Percentiles rank a stretch among this genome's conserved stretches.
phyloP scores from a whole-genome alignment of 2,797 vertebrate species.

The Acanthornis magna region DNA sequence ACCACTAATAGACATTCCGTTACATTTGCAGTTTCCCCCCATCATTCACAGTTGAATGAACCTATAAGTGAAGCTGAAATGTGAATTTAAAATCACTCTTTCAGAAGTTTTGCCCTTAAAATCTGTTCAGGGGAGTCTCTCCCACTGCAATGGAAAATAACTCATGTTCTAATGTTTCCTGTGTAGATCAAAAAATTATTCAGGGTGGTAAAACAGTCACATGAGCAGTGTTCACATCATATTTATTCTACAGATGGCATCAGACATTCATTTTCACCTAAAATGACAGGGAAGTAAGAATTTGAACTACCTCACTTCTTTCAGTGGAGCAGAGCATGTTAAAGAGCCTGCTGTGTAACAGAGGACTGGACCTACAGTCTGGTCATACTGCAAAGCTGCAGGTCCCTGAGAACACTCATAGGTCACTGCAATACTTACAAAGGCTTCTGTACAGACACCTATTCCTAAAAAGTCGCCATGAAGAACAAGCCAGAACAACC shows the following conservation, averaged over 20 bases:
- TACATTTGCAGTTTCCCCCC: background rate
- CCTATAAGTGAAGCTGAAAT: conserved; percentile 2
- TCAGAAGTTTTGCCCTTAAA: conserved; percentile 5
- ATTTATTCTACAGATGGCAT: background rate
- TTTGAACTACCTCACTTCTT: background rate
- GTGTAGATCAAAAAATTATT: background rate
- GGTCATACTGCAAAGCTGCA: background rate
- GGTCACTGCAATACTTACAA: background rate
- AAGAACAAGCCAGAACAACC: background rate
- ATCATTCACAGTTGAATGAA: conserved; percentile 28
- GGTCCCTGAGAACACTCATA: background rate
- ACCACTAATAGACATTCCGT: conserved; percentile 18
- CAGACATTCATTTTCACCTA: background rate
- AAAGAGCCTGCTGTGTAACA: background rate
- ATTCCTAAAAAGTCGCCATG: background rate
- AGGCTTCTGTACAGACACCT: background rate
- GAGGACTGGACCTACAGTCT: background rate
- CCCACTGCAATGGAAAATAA: background rate
- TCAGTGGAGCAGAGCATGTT: background rate
- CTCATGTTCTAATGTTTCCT: background rate
- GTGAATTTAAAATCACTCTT: conserved; percentile 6
- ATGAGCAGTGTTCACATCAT: background rate
- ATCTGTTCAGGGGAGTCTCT: background rate
- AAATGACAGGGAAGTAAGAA: background rate
- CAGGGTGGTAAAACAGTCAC: background rate